Conservation (phyloP, 1,140 invertebrate genomes). For the Acyrthosiphon pisum region DNA sequence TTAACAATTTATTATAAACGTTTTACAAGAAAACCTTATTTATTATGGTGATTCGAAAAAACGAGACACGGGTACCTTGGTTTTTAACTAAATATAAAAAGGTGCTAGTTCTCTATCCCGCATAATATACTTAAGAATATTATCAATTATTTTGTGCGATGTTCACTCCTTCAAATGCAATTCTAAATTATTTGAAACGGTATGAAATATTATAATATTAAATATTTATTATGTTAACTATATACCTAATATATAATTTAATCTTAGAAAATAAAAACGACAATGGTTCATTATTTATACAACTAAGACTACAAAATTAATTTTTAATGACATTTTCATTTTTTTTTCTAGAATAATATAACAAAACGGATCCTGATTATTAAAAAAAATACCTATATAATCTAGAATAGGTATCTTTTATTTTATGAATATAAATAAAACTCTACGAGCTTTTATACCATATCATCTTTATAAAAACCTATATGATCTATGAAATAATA, state of each 20-base stretch:
- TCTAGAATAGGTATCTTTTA: not conserved
- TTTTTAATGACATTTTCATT: not conserved
- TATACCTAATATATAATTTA: no score
- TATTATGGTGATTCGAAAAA: not conserved
- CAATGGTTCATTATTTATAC: not conserved
- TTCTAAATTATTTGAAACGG: no score
- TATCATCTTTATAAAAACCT: not conserved
- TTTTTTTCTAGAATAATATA: not conserved
- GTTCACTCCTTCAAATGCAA: no score
- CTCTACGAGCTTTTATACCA: not conserved
- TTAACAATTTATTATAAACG: slow-evolving; percentile 33
- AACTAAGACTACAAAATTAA: not conserved
- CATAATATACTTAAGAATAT: not conserved
- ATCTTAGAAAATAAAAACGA: not conserved
- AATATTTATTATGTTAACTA: no score
- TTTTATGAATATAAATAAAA: not conserved
- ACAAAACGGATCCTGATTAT: not conserved
- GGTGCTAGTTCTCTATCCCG: not conserved
- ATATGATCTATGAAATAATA: not conserved
- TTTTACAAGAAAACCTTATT: slow-evolving; percentile 31
- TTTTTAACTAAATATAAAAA: not conserved
- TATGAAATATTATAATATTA: no score
- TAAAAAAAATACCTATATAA: no score
- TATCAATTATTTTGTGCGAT: not conserved
- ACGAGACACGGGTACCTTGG: not conserved